Evolutionary conservation across 2,113 vertebrate genomes (phyloP), one percentile per base, ranked within the genome.

Genomic region (Phyllostomus hastatus): DNA sequence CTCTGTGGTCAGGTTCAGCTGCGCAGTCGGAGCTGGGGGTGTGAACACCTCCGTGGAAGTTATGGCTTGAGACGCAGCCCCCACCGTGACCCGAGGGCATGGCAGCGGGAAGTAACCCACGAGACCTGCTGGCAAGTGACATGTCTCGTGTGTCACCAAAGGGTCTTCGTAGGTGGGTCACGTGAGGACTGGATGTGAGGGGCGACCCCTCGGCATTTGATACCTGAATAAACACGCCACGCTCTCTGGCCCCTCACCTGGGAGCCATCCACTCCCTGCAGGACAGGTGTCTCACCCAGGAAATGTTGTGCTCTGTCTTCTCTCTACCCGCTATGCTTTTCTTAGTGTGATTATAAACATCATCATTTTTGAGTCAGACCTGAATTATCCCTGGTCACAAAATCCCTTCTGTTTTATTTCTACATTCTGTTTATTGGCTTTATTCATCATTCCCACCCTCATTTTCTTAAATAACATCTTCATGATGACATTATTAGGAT

Each of bases 341-440:
- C 69, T 66, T 92, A 24, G 28, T 92, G 28, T 48, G 85, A 75
- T 43, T 48, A 82, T 19, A 52, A 92, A 66, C 10, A 59, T n/a
- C 66, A 28, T 26, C 33, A 31, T 94, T 91, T 86, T 94, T 8
- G n/a, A 33, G 26, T 10, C 28, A 70, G 54, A 41, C 31, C 59
- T 46, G 66, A 80, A 94, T 66, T 90, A 48, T 50, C 5, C 14
- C n/a, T 41, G 9, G 7, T 80, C 82, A 78, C 1, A 83, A 85
- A 85, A 76, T 75, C 54, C 26, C 52, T 87, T 52, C 54, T 66
- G 4, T 28, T 90, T 1, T 66, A 84, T 70, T 88, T 19, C 59
- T 61, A 67, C 28, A 52, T 96, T 96, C n/a, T 94, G 38, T 87
- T 88, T 33, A 66, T 38, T 43, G 35, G 10, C 69, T 84, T 95